Conservation (phyloP, 2,888 invertebrate species). For the Trachelus troglodyta region DNA sequence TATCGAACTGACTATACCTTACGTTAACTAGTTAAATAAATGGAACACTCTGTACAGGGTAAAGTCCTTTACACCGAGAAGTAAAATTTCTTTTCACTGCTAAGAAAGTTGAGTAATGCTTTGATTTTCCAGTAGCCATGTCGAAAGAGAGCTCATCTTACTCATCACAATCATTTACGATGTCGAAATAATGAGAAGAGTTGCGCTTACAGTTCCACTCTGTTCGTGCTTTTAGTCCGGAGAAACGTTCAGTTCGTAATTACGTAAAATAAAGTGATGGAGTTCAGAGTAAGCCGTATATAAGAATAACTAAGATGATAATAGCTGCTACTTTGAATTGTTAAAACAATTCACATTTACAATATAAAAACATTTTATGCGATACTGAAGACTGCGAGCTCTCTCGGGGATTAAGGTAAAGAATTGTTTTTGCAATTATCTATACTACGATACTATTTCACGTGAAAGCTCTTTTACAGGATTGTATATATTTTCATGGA, state of each 20-base stretch:
- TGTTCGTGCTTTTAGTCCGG: background rate
- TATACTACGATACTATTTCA: background rate
- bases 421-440: background rate
- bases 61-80: background rate
- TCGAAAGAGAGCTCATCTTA: background rate
- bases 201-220: background rate
- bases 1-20: background rate
- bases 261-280: background rate
- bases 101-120: background rate
- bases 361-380: background rate
- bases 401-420: background rate
- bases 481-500: slow-evolving; percentile 26
- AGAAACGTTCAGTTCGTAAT: background rate
- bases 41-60: background rate
- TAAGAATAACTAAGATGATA: background rate
- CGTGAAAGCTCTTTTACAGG: background rate
- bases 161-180: background rate
- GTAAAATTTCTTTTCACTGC: background rate
- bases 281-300: background rate
- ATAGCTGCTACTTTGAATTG: background rate
- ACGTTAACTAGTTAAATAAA: background rate
- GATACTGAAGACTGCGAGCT: background rate
- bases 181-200: background rate
- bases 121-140: background rate
- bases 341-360: background rate